These are phyloP conservation scores for Archips xylosteana DNA, from an alignment of 2,888 invertebrate genomes.

Conservation along the genomic window DNA sequence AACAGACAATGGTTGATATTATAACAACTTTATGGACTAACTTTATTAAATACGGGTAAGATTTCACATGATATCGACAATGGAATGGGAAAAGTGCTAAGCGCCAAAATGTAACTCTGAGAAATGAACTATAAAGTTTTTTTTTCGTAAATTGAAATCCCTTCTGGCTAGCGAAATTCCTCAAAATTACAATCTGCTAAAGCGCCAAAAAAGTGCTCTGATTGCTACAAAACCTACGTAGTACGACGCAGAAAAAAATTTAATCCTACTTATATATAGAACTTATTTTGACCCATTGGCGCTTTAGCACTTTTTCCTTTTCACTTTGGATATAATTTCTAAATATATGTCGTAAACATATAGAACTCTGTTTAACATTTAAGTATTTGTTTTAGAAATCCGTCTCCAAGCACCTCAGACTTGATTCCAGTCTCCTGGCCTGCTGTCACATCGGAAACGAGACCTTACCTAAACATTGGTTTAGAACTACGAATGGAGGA, in stretches of 20 bases:
- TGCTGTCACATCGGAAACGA: slow-evolving; percentile 56
- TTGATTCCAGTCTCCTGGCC: slow-evolving; percentile 67
- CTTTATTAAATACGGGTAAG: slow-evolving; percentile 78
- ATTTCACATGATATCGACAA: slow-evolving; percentile 17
- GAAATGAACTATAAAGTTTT: too few species aligned
- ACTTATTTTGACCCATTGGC: too few species aligned
- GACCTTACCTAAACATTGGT: slow-evolving; percentile 71
- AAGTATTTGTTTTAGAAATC: slow-evolving; percentile 64
- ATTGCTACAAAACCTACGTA: too few species aligned
- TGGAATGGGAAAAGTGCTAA: too few species aligned
- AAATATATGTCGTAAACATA: slow-evolving; percentile 2
- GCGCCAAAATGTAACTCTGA: too few species aligned
- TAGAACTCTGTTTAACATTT: neutral
- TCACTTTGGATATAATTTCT: neutral
- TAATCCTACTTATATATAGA: too few species aligned
- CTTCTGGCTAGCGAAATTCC: too few species aligned
- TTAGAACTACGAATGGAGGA: slow-evolving; percentile 59
- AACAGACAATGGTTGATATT: slow-evolving; percentile 63
- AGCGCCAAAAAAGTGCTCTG: too few species aligned
- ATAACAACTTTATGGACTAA: slow-evolving; percentile 73
- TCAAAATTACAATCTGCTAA: too few species aligned
- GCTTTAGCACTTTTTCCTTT: too few species aligned
- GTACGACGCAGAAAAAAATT: too few species aligned
- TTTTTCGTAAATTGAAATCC: too few species aligned
- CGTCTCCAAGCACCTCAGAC: slow-evolving; percentile 62